These are phyloP conservation scores for Mactromeris polynyma DNA, from an alignment of 2,888 invertebrate species.

Conservation along the genomic window DNA sequence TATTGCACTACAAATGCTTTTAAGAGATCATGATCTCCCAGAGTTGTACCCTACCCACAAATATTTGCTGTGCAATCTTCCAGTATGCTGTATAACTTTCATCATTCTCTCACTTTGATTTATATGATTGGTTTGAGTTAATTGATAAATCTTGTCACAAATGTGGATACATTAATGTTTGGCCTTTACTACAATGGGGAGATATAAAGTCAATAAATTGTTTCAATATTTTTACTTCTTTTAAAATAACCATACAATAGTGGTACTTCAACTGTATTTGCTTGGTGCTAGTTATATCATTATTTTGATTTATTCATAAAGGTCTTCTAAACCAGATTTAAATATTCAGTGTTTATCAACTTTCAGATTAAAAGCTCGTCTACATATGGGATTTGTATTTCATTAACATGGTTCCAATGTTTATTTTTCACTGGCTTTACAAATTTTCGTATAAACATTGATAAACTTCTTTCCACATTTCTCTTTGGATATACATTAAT, in stretches of 20 bases:
- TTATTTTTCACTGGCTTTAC: constrained; percentile 6
- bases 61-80: no score
- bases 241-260: not conserved
- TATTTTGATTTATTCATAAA: constrained; percentile 4
- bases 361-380: constrained; percentile 20
- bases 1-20: no score
- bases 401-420: constrained; percentile 20
- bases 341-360: constrained; percentile 9
- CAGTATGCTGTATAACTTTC: no score
- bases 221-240: constrained; percentile 10
- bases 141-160: not conserved
- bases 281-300: not conserved
- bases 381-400: constrained; percentile 17
- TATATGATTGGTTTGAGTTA: not conserved
- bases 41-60: no score
- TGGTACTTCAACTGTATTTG: not conserved
- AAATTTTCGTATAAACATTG: not conserved
- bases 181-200: not conserved
- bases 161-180: not conserved
- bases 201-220: not conserved
- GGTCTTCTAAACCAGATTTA: not conserved
- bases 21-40: no score
- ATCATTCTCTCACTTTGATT: no score
- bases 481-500: not conserved
- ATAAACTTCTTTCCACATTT: constrained; percentile 2